Base-by-base conservation (phyloP, 2,888 invertebrate species). In the Myopa testacea region DNA sequence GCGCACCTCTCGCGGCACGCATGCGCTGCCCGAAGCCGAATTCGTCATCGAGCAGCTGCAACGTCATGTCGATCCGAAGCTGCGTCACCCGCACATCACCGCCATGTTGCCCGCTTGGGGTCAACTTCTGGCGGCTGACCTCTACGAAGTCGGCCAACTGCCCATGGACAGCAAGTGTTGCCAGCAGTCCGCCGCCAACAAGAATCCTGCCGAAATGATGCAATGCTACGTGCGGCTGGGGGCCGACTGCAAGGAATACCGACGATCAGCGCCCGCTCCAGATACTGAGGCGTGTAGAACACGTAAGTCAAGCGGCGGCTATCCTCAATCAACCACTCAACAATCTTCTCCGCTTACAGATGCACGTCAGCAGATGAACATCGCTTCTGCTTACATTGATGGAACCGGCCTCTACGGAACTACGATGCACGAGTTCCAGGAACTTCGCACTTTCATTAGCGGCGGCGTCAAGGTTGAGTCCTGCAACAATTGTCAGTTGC, bases 31-130 rank as follows among this genome's bases (percentile, higher is more conserved):
- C 7, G 91, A 91, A 74, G 90, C 94, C 0, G 86, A 91, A 65
- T 90, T 91, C 69, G 91, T 93, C 3, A 91, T 93, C 4, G 91
- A 92, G 3, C 90, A 91, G 2, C 88, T 93, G 38, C 92, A 92
- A 82, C 90, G 90, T 79, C 91, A 92, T 26, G 90, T 92, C 45
- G 89, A 91, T 19, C 88, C 90, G 0, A 85, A 88, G 8, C 71
- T 86, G 67, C 90, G 92, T 69, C 95, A 95, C 87, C 94, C 94
- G 82, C 95, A 93, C 81, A 93, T 95, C 52, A 95, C 94, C 45
- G 94, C 95, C 83, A 91, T 95, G 84, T 88, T 95, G 69, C 94
- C 95, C 0, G 93, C 95, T 0, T 95, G 95, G 95, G 93, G 95
- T 65, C 94, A 95, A 84, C 88, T 96, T 40, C 86, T 96, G 38